Percentiles rank a stretch among this genome's conserved stretches.
These are phyloP conservation scores for Magallana angulata DNA, from an alignment of 1,140 invertebrate genomes.

Conservation along the genomic window DNA sequence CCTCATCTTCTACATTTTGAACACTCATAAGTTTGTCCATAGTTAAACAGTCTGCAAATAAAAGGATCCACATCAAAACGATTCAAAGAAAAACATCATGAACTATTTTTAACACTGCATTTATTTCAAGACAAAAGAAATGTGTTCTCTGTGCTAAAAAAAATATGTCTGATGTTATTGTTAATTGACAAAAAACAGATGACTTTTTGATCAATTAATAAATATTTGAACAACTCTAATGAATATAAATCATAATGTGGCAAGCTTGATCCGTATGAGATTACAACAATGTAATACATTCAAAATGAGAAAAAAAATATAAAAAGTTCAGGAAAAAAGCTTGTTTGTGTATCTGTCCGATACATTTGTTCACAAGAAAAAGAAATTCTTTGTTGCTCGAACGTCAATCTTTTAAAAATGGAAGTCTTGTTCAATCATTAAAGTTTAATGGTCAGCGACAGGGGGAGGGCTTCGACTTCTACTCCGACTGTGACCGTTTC, in stretches of 20 bases:
- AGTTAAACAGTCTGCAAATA: not conserved
- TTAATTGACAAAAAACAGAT: too few relatives aligned
- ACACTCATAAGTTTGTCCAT: slow-evolving; percentile 1
- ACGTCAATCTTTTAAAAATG: not conserved
- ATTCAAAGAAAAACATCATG: not conserved
- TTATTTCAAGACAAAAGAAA: not conserved
- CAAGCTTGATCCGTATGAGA: not conserved
- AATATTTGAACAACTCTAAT: too few relatives aligned
- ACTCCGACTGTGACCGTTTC: slow-evolving; percentile 17
- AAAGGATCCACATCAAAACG: not conserved
- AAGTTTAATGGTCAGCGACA: not conserved
- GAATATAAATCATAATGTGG: too few relatives aligned
- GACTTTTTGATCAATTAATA: too few relatives aligned
- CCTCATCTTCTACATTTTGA: slow-evolving; percentile 35
- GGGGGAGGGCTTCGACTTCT: slow-evolving; percentile 11
- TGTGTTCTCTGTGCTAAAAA: too few relatives aligned
- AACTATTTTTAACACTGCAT: not conserved
- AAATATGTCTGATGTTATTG: too few relatives aligned
- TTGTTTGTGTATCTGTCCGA: not conserved
- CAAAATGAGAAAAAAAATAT: not conserved
- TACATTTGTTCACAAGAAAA: slow-evolving; percentile 16
- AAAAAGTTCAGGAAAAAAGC: not conserved
- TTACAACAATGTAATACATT: not conserved
- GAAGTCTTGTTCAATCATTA: slow-evolving; percentile 12
- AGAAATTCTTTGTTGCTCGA: not conserved